phyloP scores from a whole-genome alignment of 2,113 vertebrate species.

The Clarias gariepinus region DNA sequence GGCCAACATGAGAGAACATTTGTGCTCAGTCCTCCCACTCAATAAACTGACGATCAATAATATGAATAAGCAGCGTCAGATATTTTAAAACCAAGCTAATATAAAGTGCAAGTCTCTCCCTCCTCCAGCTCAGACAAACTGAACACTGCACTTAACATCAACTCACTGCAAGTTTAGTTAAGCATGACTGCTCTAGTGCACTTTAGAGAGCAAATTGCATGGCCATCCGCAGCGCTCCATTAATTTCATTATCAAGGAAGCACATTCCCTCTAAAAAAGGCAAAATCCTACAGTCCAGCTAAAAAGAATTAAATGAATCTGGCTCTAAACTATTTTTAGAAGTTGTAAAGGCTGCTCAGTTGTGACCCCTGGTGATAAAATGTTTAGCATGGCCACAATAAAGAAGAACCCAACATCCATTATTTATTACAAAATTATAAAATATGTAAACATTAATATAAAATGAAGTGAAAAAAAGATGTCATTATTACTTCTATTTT shows the following conservation, averaged over 20 bases:
- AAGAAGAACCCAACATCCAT: not conserved
- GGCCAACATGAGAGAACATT: no score
- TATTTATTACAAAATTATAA: constrained; percentile 33
- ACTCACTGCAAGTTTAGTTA: not conserved
- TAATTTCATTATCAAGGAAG: not conserved
- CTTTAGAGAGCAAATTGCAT: not conserved
- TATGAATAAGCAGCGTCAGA: not conserved
- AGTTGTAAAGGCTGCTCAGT: constrained; percentile 2
- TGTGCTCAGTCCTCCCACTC: not conserved
- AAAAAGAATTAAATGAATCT: not conserved
- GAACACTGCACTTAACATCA: not conserved
- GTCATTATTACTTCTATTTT: no score
- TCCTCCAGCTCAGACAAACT: not conserved
- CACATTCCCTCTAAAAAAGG: not conserved
- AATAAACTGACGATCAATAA: not conserved
- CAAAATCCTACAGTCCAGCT: not conserved
- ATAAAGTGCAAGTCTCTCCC: not conserved
- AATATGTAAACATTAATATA: not conserved
- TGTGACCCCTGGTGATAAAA: constrained; percentile 28
- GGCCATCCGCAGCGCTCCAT: not conserved
- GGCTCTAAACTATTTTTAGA: constrained; percentile 6
- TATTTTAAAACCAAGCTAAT: not conserved
- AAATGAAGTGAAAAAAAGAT: not conserved
- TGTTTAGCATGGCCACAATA: not conserved
- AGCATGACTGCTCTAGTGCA: not conserved